These are phyloP conservation scores for Tromatobia lineatoria DNA, from an alignment of 2,888 invertebrate genomes.

Conservation along the genomic window DNA sequence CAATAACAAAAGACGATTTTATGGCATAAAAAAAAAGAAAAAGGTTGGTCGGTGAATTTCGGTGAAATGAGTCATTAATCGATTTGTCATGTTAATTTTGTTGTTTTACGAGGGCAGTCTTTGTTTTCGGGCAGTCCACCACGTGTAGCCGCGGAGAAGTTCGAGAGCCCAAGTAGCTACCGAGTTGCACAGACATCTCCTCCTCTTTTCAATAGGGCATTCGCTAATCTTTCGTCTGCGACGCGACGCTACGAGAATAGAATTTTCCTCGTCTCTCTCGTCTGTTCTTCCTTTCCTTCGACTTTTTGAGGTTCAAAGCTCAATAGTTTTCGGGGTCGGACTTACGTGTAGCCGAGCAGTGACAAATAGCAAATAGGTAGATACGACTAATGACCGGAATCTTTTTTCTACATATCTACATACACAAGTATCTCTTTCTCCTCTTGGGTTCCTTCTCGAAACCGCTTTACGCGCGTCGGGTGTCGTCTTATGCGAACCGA, in stretches of 20 bases:
- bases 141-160: not conserved
- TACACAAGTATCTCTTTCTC: not conserved
- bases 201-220: conserved; percentile 24
- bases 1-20: too few species aligned
- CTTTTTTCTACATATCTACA: not conserved
- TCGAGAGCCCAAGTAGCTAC: conserved; percentile 38
- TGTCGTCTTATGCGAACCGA: not conserved
- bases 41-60: too few species aligned
- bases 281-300: not conserved
- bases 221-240: conserved; percentile 38
- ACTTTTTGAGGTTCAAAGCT: not conserved
- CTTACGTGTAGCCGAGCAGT: not conserved
- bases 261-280: not conserved
- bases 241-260: conserved; percentile 33
- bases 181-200: too few species aligned
- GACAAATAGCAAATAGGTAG: not conserved
- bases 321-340: conserved; percentile 32
- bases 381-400: conserved; percentile 7
- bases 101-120: too few species aligned
- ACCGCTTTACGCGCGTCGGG: not conserved
- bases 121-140: too few species aligned
- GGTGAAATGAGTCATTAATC: too few species aligned
- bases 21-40: too few species aligned
- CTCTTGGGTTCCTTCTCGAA: not conserved
- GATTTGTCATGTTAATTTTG: too few species aligned